Evolutionary conservation across 2,888 invertebrate genomes (phyloP).

Genomic region (Folsomia candida): DNA sequence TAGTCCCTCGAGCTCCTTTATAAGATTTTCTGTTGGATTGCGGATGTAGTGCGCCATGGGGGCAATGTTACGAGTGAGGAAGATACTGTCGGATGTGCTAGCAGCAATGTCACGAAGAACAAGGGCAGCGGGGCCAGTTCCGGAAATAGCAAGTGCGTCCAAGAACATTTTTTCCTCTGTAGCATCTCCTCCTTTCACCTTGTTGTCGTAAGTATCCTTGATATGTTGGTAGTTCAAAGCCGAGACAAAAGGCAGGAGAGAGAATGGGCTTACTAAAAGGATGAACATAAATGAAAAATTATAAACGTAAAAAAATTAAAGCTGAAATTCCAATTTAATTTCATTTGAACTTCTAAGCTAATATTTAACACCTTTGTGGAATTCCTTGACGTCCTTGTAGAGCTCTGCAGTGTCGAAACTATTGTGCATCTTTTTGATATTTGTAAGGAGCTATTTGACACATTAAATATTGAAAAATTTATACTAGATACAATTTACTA

Average conservation of each 20-base stretch:
- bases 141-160: conserved; percentile 45
- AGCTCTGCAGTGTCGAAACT: too few relatives aligned
- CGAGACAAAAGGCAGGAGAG: conserved; percentile 39
- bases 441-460: too few relatives aligned
- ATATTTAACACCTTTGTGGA: too few relatives aligned
- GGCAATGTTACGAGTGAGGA: conserved; percentile 37
- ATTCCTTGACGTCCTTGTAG: too few relatives aligned
- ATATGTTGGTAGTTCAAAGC: conserved; percentile 46
- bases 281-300: not conserved
- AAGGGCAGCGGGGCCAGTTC: too few relatives aligned
- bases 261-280: conserved; percentile 44
- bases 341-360: too few relatives aligned
- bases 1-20: conserved; percentile 45
- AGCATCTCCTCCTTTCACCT: conserved; percentile 40
- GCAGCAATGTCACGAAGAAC: conserved; percentile 45
- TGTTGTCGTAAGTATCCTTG: conserved; percentile 36
- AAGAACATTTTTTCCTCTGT: too few relatives aligned
- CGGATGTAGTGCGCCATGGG: conserved; percentile 44
- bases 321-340: too few relatives aligned
- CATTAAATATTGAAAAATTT: too few relatives aligned
- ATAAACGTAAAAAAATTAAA: not conserved
- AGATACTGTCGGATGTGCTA: conserved; percentile 32
- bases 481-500: too few relatives aligned
- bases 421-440: too few relatives aligned
- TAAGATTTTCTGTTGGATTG: conserved; percentile 49